These are phyloP conservation scores for Dendropsophus ebraccatus DNA, from an alignment of 2,113 vertebrate species.

Conservation along the genomic window DNA sequence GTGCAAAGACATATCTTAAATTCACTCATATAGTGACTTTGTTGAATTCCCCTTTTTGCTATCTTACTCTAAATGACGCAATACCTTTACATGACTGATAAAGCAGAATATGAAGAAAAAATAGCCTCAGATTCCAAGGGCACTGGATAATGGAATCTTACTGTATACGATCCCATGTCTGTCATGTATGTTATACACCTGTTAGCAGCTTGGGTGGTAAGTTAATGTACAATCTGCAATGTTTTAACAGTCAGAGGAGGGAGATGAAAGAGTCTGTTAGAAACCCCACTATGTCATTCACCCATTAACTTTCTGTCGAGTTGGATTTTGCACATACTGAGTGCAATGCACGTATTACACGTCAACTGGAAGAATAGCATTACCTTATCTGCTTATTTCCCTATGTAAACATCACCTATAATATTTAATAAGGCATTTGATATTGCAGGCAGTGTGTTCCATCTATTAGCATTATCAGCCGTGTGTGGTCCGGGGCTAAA, in stretches of 20 bases:
- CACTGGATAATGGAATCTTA: no score
- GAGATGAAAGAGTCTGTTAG: constrained; percentile 15
- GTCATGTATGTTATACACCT: constrained; percentile 15
- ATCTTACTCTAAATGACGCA: no score
- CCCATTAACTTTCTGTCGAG: constrained; percentile 33
- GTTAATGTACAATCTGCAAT: constrained; percentile 5
- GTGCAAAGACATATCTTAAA: no score
- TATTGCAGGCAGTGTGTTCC: constrained; percentile 59
- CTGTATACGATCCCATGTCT: no score
- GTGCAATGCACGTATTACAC: neutral
- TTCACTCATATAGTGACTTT: no score
- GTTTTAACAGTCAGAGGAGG: neutral
- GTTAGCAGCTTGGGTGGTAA: neutral
- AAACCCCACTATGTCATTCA: neutral
- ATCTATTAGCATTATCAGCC: constrained; percentile 55
- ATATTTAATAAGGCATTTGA: constrained; percentile 69
- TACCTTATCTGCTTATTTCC: constrained; percentile 64
- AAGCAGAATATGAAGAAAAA: no score
- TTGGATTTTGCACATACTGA: constrained; percentile 31
- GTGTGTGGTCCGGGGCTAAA: constrained; percentile 69
- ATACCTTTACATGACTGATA: no score
- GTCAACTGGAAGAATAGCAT: constrained; percentile 12
- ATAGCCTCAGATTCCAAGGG: no score
- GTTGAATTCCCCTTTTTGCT: no score
- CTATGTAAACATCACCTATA: constrained; percentile 67